Conservation (phyloP, 1,140 invertebrate genomes). For the Plodia interpunctella region DNA sequence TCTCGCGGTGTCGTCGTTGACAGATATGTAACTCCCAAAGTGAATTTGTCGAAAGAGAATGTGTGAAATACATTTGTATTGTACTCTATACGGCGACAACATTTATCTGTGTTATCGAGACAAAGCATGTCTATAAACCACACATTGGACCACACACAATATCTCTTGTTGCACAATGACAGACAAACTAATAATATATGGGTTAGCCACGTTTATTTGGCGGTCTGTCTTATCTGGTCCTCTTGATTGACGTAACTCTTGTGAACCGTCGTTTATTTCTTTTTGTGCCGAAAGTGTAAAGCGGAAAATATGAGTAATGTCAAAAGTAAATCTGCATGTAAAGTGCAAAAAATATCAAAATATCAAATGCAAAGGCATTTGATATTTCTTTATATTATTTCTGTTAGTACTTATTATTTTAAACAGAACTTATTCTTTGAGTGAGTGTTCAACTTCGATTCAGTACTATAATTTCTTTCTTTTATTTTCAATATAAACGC, state of each 20-base stretch:
- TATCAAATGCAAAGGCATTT: too few species aligned
- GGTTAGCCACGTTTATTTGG: conserved; percentile 49
- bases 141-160: conserved; percentile 74
- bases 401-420: too few species aligned
- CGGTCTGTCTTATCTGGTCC: conserved; percentile 48
- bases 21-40: conserved; percentile 36
- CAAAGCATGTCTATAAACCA: conserved; percentile 67
- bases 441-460: too few species aligned
- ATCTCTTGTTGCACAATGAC: conserved; percentile 61
- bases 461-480: too few species aligned
- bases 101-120: conserved; percentile 74
- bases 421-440: too few species aligned
- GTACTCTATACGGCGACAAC: conserved; percentile 59
- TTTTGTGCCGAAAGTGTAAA: conserved; percentile 26
- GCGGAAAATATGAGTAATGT: conserved; percentile 1
- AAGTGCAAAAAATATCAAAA: too few species aligned
- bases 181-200: conserved; percentile 65
- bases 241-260: conserved; percentile 49
- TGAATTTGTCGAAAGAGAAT: conserved; percentile 62
- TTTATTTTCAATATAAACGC: too few species aligned
- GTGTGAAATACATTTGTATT: conserved; percentile 58
- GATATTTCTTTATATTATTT: background rate
- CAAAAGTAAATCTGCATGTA: background rate
- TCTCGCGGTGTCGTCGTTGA: conserved; percentile 16
- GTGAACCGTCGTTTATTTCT: conserved; percentile 24